phyloP scores from a whole-genome alignment of 2,888 invertebrate genomes.

The Anarsia innoxiella region DNA sequence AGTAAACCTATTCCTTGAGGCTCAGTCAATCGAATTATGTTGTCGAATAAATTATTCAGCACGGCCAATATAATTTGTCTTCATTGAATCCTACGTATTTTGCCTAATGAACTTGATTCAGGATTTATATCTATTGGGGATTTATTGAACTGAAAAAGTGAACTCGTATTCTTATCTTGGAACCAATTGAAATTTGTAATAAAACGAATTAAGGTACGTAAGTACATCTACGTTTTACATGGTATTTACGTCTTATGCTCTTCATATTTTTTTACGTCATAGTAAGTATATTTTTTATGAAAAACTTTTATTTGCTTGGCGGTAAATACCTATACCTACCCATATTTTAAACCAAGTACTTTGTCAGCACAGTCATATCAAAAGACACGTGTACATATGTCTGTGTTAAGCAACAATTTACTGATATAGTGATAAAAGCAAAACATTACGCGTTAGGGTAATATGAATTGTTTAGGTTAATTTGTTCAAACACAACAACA shows the following conservation, averaged over 20 bases:
- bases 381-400: no score
- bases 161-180: no score
- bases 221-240: no score
- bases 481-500: constrained; percentile 23
- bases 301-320: no score
- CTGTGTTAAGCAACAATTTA: constrained; percentile 1
- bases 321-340: no score
- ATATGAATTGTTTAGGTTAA: constrained; percentile 37
- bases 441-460: constrained; percentile 28
- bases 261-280: no score
- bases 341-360: no score
- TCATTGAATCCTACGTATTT: constrained; percentile 15
- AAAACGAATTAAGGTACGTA: no score
- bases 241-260: no score
- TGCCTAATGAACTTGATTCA: constrained; percentile 15
- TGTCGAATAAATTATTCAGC: constrained; percentile 18
- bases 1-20: not conserved
- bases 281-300: no score
- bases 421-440: constrained; percentile 14
- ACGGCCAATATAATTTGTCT: constrained; percentile 17
- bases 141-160: constrained; percentile 1
- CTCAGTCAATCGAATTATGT: constrained; percentile 6
- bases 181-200: no score
- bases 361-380: no score
- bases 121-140: constrained; percentile 3